These are phyloP conservation scores for Parus major DNA, from an alignment of 2,113 vertebrate species.

Conservation along the genomic window DNA sequence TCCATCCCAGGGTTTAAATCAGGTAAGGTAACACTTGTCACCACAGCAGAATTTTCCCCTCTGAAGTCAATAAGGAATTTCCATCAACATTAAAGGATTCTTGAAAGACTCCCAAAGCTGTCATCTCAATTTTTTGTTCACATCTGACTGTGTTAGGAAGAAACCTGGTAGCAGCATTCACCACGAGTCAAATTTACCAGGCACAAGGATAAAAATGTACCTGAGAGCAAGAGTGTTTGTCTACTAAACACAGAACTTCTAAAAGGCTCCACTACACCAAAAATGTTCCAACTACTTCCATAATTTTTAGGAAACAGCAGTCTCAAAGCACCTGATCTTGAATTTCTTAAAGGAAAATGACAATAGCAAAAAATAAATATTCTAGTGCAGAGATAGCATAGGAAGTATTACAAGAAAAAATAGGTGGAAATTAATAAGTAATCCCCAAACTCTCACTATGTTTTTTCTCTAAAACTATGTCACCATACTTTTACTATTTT, in stretches of 20 bases:
- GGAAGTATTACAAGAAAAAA: background rate
- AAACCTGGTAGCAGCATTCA: background rate
- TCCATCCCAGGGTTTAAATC: background rate
- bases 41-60: background rate
- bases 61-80: background rate
- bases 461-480: background rate
- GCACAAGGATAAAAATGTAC: background rate
- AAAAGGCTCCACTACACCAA: background rate
- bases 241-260: background rate
- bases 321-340: background rate
- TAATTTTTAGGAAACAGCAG: background rate
- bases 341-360: background rate
- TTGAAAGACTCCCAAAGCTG: background rate
- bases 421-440: background rate
- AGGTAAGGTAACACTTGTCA: background rate
- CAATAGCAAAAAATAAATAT: background rate
- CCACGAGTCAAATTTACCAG: background rate
- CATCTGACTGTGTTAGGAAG: background rate
- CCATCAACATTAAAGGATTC: background rate
- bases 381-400: fast-evolving
- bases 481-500: background rate
- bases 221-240: background rate
- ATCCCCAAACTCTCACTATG: background rate
- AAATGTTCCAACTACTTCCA: background rate
- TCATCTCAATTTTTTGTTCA: fast-evolving